Evolutionary conservation across 2,113 vertebrate species (phyloP), one percentile per base, ranked within the genome.

Genomic region (Sterrhoptilus dennistouni): DNA sequence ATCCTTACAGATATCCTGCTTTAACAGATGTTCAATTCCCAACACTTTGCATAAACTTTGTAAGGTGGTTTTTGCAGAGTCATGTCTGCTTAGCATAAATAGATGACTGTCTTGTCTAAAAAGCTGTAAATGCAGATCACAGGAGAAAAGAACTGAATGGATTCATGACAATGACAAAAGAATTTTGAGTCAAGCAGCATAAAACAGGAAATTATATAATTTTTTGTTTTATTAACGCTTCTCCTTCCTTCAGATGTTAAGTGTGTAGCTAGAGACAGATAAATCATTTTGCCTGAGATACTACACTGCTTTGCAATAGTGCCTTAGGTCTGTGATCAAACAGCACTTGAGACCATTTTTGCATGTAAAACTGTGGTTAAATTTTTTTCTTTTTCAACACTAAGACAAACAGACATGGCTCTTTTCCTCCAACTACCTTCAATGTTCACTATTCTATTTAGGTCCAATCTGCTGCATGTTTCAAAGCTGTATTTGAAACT

Each of bases 401-500:
- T 40, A 31, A 83, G 81, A 4, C 14, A 33, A 76, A 72, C 28
- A 7, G 45, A 70, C 75, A 28, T 59, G 50, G 50, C 90, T 94
- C 12, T 88, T 94, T 69, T 66, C 9, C 38, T 83, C 42, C 45
- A 79, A 18, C 22, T 31, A 36, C 13, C 2, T 80, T 83, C 36
- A 36, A 0, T 1, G 4, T 65, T 83, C 75, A 17, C 16, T 66
- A 4, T 14, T 90, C 75, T 69, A 49, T 83, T 95, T 90, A 65
- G 45, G 25, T 57, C 33, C 42, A 65, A 25, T 53, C 36, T 72
- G 68, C 14, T 77, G 20, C 1, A 2, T 69, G 18, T 80, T 94
- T 76, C 82, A 80, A 94, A 90, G 88, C 63, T 93, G 68, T 22
- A 45, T 72, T 90, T 90, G 66, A 71, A 93, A 64, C 27, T 52